phyloP scores from a whole-genome alignment of 2,888 invertebrate species.

The Chrysolina americana region DNA sequence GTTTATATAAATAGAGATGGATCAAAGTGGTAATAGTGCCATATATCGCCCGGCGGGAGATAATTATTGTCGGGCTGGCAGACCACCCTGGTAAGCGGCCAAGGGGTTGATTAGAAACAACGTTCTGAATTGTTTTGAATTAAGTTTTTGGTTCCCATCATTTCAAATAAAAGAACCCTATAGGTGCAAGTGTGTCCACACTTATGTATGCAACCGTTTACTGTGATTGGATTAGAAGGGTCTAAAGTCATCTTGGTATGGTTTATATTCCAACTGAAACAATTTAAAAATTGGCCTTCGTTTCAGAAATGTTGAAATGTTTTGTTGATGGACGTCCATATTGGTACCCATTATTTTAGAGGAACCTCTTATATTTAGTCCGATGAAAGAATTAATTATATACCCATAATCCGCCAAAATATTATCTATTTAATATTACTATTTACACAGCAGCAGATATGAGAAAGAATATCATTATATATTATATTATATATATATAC shows the following conservation, averaged over 20 bases:
- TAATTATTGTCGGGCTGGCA: slow-evolving; percentile 52
- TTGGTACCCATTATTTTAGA: too few species aligned
- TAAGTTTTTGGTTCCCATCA: slow-evolving; percentile 35
- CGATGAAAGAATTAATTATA: too few species aligned
- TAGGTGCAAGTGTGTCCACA: background rate
- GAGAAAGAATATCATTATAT: too few species aligned
- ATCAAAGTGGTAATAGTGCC: slow-evolving; percentile 58
- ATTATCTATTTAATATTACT: too few species aligned
- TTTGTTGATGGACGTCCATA: too few species aligned
- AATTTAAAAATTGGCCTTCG: too few species aligned
- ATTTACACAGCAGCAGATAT: too few species aligned
- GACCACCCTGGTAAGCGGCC: slow-evolving; percentile 56
- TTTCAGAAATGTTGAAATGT: too few species aligned
- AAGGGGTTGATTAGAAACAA: slow-evolving; percentile 52
- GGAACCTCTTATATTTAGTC: too few species aligned
- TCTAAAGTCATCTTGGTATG: background rate
- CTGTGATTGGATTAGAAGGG: background rate
- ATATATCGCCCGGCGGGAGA: slow-evolving; percentile 58
- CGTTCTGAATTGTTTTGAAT: slow-evolving; percentile 27
- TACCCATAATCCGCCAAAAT: too few species aligned
- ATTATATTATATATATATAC: too few species aligned
- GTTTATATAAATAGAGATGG: slow-evolving; percentile 55
- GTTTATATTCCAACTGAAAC: too few species aligned
- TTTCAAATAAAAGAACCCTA: slow-evolving; percentile 1
- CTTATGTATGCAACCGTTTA: background rate